Base-by-base conservation (phyloP, 2,797 vertebrate genomes). In the Balearica regulorum region DNA sequence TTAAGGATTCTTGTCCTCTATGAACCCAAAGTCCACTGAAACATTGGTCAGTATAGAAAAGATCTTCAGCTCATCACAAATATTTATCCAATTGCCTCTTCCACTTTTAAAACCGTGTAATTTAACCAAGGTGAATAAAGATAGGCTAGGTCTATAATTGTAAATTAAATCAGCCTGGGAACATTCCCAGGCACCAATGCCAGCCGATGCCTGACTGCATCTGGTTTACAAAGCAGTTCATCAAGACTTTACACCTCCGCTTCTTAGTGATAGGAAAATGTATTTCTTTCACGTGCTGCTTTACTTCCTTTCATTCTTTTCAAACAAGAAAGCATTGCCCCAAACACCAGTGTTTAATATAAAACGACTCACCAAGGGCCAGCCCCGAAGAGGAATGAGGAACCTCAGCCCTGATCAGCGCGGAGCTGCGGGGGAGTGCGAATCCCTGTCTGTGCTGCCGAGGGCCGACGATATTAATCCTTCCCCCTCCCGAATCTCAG, bases 301-400 rank as follows among this genome's bases (percentile, higher is more conserved):
- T 16, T 1, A 4, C 33, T 22, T 35, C 65, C 70, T 84, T 16
- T 4, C 58, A 4, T 44, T 4, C 41, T 25, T 37, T 18, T 3
- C 70, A 5, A 16, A 14, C 4, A 11, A 37, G 28, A 44, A 41
- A 17, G 3, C 39, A 0, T 11, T 13, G 26, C 87, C 85, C 73
- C 48, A 4, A 8, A 41, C 24, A 2, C 46, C 31, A 4, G n/a
- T 2, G 8, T 5, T 13, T 0, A 28, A 4, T 5, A 3, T 0
- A 2, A 6, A 55, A 10, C 0, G 4, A 87, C 92, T 94, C 95
- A 90, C 94, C 95, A 0, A 29, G 80, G 72, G 33, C 49, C 73
- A 20, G 65, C 51, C 54, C 57, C 66, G 15, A 12, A 18, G 54
- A 28, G 19, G 33, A 22, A 16, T 0, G 28, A 35, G 49, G 83